Percentiles rank a stretch among this genome's conserved stretches.
These are phyloP conservation scores for Sibirionetta formosa DNA, from an alignment of 2,797 vertebrate species.

Conservation along the genomic window DNA sequence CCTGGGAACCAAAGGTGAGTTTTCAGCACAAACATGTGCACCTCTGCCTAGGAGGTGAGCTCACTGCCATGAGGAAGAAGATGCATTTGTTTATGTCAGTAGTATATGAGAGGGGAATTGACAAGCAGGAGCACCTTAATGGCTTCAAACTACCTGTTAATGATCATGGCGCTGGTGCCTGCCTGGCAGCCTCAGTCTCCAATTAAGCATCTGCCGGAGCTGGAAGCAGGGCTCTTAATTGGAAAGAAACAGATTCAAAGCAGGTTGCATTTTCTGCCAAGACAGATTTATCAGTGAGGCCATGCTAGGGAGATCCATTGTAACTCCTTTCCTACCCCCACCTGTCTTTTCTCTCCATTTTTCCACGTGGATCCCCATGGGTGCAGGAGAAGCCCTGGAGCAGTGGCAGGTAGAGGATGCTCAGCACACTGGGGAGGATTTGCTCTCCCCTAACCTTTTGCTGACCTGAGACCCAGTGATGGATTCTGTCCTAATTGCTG, in stretches of 20 bases:
- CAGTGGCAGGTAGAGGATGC: slow-evolving; percentile 72
- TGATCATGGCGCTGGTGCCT: slow-evolving; percentile 77
- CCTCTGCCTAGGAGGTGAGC: slow-evolving; percentile 10
- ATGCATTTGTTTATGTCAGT: slow-evolving; percentile 66
- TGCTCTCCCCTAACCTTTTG: slow-evolving; percentile 78
- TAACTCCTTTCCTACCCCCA: slow-evolving; percentile 4
- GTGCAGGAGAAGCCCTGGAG: slow-evolving; percentile 6
- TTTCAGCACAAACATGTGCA: background rate
- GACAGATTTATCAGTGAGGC: slow-evolving; percentile 70
- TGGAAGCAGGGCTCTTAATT: slow-evolving; percentile 82
- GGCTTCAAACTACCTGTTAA: slow-evolving; percentile 84
- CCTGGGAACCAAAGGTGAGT: background rate
- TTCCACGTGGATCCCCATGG: background rate
- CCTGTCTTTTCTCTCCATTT: background rate
- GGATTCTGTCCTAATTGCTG: slow-evolving; percentile 80
- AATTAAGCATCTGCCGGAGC: slow-evolving; percentile 90
- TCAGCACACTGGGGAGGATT: slow-evolving; percentile 66
- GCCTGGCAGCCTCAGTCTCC: slow-evolving; percentile 80
- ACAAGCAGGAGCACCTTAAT: slow-evolving; percentile 79
- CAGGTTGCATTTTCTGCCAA: slow-evolving; percentile 81
- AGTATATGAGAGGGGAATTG: slow-evolving; percentile 70
- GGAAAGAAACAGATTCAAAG: slow-evolving; percentile 81
- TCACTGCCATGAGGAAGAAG: slow-evolving; percentile 52
- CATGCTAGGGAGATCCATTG: slow-evolving; percentile 53
- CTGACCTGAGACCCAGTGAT: slow-evolving; percentile 80